phyloP scores from a whole-genome alignment of 2,113 vertebrate genomes.

The Sylvietta virens region DNA sequence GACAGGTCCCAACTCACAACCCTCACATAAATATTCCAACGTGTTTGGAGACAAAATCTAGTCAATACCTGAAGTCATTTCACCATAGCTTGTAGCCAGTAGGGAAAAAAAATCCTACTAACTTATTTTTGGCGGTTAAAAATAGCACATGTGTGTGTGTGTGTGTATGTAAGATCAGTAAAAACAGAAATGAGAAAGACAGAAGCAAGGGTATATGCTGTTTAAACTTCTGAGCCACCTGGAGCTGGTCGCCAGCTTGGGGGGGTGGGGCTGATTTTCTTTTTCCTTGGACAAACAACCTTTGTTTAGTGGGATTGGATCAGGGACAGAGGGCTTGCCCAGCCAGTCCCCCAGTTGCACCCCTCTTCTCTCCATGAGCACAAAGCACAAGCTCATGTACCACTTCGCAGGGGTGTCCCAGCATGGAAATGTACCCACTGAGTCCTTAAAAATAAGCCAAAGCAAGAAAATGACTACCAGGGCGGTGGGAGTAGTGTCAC shows the following conservation, averaged over 20 bases:
- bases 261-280: rapidly evolving
- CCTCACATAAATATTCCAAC: constrained; percentile 41
- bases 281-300: background rate
- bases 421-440: background rate
- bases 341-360: rapidly evolving
- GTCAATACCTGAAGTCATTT: constrained; percentile 38
- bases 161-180: background rate
- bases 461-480: background rate
- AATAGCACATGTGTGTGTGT: background rate
- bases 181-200: constrained; percentile 45
- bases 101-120: background rate
- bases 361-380: background rate
- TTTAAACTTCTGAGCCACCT: background rate
- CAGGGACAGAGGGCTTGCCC: background rate
- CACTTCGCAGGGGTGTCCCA: background rate
- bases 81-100: background rate
- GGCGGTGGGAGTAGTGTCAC: no score
- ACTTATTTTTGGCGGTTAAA: constrained; percentile 4
- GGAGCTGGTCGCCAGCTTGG: background rate
- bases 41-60: background rate
- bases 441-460: background rate
- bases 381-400: background rate
- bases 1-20: background rate
- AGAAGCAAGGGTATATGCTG: background rate
- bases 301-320: background rate